Evolutionary conservation across 2,888 invertebrate species (phyloP).

Genomic region (Pseudococcus jackbeardsleyi): DNA sequence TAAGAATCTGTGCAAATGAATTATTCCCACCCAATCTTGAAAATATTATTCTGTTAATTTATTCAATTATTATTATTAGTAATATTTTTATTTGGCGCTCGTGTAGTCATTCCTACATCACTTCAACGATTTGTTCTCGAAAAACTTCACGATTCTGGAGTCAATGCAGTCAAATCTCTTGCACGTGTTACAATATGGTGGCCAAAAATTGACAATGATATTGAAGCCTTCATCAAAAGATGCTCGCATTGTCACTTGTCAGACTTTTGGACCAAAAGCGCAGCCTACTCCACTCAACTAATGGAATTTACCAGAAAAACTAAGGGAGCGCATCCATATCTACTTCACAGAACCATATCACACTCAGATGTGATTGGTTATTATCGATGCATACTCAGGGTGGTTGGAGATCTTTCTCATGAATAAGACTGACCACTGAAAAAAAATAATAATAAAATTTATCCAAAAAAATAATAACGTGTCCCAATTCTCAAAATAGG

Average conservation of each 20-base stretch:
- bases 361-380: conserved; percentile 67
- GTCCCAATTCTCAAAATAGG: too few species aligned
- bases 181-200: conserved; percentile 67
- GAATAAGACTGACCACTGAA: too few species aligned
- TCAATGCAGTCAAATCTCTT: conserved; percentile 67
- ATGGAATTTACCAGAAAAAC: conserved; percentile 67
- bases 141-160: conserved; percentile 66
- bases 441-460: too few species aligned
- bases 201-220: conserved; percentile 66
- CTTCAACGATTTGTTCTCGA: conserved; percentile 36
- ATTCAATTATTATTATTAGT: too few species aligned
- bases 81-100: not conserved
- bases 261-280: conserved; percentile 66
- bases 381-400: conserved; percentile 63
- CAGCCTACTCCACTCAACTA: conserved; percentile 66
- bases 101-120: conserved; percentile 61
- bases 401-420: conserved; percentile 68
- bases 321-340: conserved; percentile 67
- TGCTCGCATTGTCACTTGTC: conserved; percentile 66
- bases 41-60: too few species aligned
- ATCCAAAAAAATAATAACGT: too few species aligned
- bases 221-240: conserved; percentile 65
- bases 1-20: too few species aligned
- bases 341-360: conserved; percentile 67
- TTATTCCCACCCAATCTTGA: too few species aligned